phyloP scores from a whole-genome alignment of 2,113 vertebrate species.

The Epinephelus moara region DNA sequence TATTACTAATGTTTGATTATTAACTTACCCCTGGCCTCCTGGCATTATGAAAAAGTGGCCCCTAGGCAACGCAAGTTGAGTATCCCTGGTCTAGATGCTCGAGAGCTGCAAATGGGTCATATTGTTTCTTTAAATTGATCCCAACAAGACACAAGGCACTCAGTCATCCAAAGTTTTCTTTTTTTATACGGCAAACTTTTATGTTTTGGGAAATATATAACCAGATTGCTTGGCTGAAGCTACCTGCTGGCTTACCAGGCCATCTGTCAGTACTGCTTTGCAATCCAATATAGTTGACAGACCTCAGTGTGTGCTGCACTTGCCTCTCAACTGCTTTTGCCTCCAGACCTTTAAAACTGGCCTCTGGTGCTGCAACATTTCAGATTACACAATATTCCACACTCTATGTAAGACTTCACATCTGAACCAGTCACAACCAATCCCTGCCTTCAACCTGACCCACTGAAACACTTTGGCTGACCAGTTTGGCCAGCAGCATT shows the following conservation, averaged over 20 bases:
- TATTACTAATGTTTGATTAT: too few species aligned
- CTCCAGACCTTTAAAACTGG: not conserved
- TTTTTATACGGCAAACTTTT: not conserved
- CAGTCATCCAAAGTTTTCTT: not conserved
- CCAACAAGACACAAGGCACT: not conserved
- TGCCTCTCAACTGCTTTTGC: constrained; percentile 18
- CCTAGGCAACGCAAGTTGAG: too few species aligned
- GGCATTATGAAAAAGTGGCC: too few species aligned
- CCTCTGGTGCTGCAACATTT: not conserved
- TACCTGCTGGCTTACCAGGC: constrained; percentile 35
- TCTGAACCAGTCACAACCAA: not conserved
- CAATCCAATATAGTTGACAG: constrained; percentile 35
- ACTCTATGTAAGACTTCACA: not conserved
- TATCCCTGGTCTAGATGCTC: not conserved
- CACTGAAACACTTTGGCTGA: constrained; percentile 32
- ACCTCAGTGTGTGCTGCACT: constrained; percentile 7
- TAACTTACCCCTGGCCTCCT: too few species aligned
- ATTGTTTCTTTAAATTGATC: not conserved
- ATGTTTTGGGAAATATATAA: constrained; percentile 19
- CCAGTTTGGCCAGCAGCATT: constrained; percentile 38
- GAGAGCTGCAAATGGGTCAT: not conserved
- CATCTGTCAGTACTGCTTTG: constrained; percentile 53
- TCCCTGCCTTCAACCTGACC: not conserved
- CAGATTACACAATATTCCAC: not conserved
- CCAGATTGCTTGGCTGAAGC: constrained; percentile 55